Conservation (phyloP, 2,113 vertebrate species). For the Propithecus coquereli region DNA sequence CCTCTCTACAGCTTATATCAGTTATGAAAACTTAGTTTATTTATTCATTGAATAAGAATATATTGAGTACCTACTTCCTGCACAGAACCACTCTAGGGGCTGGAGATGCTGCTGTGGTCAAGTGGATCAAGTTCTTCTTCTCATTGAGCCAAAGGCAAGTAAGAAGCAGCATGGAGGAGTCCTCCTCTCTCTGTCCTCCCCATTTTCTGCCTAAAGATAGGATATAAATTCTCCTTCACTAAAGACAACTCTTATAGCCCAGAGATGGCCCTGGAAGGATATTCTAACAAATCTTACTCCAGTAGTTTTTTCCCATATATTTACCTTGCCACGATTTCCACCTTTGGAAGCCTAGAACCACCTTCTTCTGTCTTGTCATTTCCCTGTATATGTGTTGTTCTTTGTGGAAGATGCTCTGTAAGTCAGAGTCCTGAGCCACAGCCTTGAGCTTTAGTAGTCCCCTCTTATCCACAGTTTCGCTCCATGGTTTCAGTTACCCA, state of each 20-base stretch:
- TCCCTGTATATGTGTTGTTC: background rate
- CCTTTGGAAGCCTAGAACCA: background rate
- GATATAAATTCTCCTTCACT: background rate
- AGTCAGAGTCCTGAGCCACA: too few species aligned
- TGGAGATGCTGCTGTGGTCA: background rate
- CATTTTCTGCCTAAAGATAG: background rate
- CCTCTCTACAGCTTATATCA: background rate
- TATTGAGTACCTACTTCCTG: background rate
- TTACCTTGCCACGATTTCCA: background rate
- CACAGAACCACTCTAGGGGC: background rate
- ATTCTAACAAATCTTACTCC: background rate
- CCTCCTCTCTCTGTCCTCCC: background rate
- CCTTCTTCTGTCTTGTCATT: background rate
- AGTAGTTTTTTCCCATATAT: background rate
- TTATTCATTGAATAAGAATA: background rate
- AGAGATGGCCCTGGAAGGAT: background rate
- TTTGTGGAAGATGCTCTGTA: background rate
- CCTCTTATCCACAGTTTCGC: background rate
- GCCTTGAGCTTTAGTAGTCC: background rate
- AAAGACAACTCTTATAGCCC: background rate
- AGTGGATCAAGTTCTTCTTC: background rate
- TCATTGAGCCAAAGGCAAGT: background rate
- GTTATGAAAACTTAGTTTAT: background rate
- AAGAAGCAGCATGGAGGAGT: background rate
- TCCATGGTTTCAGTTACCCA: background rate